A percentile compares a stretch with the other conserved stretches of the same genome.
phyloP scores from a whole-genome alignment of 2,888 invertebrate genomes.

The Lysandra bellargus region DNA sequence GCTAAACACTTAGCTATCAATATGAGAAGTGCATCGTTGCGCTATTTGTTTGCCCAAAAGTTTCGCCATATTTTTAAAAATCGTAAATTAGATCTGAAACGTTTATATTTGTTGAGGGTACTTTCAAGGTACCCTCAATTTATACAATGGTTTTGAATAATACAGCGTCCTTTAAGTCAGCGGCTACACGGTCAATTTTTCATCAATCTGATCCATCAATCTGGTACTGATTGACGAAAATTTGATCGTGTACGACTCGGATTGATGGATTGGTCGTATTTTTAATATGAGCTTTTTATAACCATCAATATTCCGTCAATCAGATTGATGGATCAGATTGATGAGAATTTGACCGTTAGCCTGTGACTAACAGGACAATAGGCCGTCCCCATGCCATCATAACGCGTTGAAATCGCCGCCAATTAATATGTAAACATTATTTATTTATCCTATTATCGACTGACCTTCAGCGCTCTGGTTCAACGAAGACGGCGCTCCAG shows the following conservation, averaged over 20 bases:
- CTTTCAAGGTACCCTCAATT: background rate
- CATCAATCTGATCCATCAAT: too few species aligned
- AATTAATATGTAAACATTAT: constrained; percentile 49
- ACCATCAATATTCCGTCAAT: too few species aligned
- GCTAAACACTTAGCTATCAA: too few species aligned
- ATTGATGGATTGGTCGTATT: too few species aligned
- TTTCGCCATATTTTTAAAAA: background rate
- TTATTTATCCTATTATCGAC: constrained; percentile 45
- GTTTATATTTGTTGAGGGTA: background rate
- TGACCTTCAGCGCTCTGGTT: constrained; percentile 75
- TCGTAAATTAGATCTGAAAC: background rate
- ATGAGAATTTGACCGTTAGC: too few species aligned
- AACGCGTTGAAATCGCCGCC: constrained; percentile 67
- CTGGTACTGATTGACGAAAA: too few species aligned
- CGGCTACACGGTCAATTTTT: too few species aligned
- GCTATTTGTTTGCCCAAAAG: background rate
- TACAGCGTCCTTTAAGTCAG: too few species aligned
- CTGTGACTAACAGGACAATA: background rate
- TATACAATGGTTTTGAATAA: background rate
- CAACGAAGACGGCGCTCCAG: constrained; percentile 63
- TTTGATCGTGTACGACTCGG: too few species aligned
- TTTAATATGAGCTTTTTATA: too few species aligned
- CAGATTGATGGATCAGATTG: too few species aligned
- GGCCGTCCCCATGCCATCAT: background rate
- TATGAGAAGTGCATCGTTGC: too few species aligned